Base-by-base conservation (phyloP, 1,140 invertebrate species). In the Bombus balteatus region DNA sequence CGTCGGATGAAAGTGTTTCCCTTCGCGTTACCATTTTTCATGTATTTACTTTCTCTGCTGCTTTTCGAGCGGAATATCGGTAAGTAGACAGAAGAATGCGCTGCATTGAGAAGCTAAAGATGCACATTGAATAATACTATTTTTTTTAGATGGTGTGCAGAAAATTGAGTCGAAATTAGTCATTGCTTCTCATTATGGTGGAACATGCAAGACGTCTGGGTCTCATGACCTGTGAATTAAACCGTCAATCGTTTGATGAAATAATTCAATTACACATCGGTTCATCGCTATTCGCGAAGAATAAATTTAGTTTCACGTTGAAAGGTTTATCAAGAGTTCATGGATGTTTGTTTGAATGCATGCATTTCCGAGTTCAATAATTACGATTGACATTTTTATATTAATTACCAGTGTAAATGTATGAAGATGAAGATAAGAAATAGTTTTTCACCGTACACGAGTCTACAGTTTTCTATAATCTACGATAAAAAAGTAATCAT, bases 251-350 rank as follows among this genome's bases (percentile, higher is more conserved):
- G 85, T 90, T 92, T 87, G 84, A 93, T 94, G 89, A 81, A 91
- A 92, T 92, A 91, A 93, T 92, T 93, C 84, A 83, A 92, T 92
- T 88, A 71, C 57, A 89, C 37, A 91, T 93, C 83, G 25, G n/a
- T 34, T 76, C 47, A 57, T 41, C 47, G 59, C 47, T 28, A 25
- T 88, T 10, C 66, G 1, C n/a, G n/a, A 22, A 22, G 71, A 85
- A 70, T 74, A 74, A 73, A 81, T 74, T 75, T 70, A 85, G 9
- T 68, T 41, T 47, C 12, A 53, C 9, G 13, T 65, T 59, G 62
- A 22, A 22, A 39, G 18, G 62, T 22, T 34, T 43, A 41, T 70
- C 15, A 13, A 6, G 47, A 18, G 28, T 22, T 73, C n/a, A 62
- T 72, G 13, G 39, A 6, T 25, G 25, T 41, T 41, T 41, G 13